Evolutionary conservation across 2,113 vertebrate species (phyloP).

Genomic region (Prionailurus bengalensis): DNA sequence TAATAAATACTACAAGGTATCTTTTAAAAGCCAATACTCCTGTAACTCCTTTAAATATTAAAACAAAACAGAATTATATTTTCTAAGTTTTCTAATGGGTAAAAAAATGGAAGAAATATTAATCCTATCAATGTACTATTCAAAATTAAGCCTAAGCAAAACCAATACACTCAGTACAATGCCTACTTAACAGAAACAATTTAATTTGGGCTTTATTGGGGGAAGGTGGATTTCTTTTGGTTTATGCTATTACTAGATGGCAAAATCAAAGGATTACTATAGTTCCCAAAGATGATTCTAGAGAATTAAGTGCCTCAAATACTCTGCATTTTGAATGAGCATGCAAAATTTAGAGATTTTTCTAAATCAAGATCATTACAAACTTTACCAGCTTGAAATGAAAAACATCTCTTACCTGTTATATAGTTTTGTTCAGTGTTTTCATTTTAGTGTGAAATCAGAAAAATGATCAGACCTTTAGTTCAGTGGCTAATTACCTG

Average conservation of each 20-base stretch:
- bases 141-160: constrained; percentile 45
- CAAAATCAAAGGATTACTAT: not conserved
- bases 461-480: constrained; percentile 59
- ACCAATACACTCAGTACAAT: not conserved
- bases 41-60: not conserved
- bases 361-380: constrained; percentile 53
- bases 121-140: constrained; percentile 15
- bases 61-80: rapidly evolving
- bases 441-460: constrained; percentile 66
- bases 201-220: not conserved
- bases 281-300: not conserved
- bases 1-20: not conserved
- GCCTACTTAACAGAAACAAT: not conserved
- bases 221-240: not conserved
- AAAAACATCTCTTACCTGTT: not conserved
- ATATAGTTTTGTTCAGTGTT: not conserved
- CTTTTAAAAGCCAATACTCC: not conserved
- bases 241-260: not conserved
- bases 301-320: constrained; percentile 4
- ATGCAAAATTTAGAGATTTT: not conserved
- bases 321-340: not conserved
- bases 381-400: not conserved
- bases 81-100: not conserved
- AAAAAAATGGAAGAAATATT: not conserved
- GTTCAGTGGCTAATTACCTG: constrained; percentile 70